phyloP scores from a whole-genome alignment of 2,113 vertebrate species.

The Oxyura jamaicensis region DNA sequence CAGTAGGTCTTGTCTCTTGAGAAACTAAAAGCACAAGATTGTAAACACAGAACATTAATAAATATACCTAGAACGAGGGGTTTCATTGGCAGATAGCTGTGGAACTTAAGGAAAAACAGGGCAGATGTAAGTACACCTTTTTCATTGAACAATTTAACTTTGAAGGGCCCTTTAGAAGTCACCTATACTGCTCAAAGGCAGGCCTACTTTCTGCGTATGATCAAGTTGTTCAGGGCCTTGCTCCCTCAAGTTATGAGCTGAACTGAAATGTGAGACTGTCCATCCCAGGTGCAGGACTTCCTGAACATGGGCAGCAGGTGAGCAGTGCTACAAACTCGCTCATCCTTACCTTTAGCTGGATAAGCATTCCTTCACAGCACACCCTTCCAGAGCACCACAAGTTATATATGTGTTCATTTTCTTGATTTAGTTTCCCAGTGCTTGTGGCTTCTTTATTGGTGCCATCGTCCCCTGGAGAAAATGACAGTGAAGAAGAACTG shows the following conservation, averaged over 20 bases:
- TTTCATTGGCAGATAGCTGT: not conserved
- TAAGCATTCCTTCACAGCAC: constrained; percentile 98
- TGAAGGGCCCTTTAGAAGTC: not conserved
- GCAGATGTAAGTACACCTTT: not conserved
- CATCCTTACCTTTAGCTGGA: constrained; percentile 85
- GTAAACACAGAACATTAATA: not conserved
- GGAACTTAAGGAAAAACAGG: not conserved
- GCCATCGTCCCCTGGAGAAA: constrained; percentile 90
- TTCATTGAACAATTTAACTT: not conserved
- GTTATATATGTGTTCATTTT: constrained; percentile 98
- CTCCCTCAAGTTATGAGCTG: not conserved
- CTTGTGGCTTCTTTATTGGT: constrained; percentile 95
- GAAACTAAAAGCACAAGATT: constrained; percentile 81
- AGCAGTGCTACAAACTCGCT: not conserved
- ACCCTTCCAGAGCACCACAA: constrained; percentile 97
- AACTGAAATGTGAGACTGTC: not conserved
- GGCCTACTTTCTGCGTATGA: not conserved
- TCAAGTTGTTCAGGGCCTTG: not conserved
- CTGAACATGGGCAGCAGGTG: not conserved
- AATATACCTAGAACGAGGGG: not conserved
- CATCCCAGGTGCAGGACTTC: not conserved
- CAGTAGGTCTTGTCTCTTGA: constrained; percentile 96
- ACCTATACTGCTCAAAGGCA: not conserved
- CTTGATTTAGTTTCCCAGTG: constrained; percentile 96
- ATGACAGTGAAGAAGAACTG: not conserved